These are phyloP conservation scores for Pogonocherus hispidulus DNA, from an alignment of 2,888 invertebrate species.

Conservation along the genomic window DNA sequence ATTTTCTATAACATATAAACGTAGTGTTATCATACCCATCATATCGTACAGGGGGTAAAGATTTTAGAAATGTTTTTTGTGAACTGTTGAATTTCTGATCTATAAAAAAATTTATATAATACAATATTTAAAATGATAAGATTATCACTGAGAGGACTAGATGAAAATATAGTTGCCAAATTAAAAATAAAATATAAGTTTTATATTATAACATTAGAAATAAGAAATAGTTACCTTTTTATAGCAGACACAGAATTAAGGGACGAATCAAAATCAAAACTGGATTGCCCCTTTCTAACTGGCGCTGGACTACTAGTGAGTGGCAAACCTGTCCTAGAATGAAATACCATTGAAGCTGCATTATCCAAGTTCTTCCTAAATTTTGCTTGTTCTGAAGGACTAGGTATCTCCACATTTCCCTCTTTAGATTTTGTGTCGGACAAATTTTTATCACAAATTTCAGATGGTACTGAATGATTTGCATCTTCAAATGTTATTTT, in stretches of 20 bases:
- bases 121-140: too few species aligned
- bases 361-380: constrained; percentile 83
- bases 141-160: too few species aligned
- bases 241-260: constrained; percentile 85
- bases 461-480: constrained; percentile 27
- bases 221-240: constrained; percentile 80
- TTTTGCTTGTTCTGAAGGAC: constrained; percentile 79
- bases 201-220: too few species aligned
- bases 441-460: constrained; percentile 1
- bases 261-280: constrained; percentile 88
- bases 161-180: too few species aligned
- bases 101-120: too few species aligned
- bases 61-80: too few species aligned
- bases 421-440: constrained; percentile 20
- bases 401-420: constrained; percentile 72
- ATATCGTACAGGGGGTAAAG: too few species aligned
- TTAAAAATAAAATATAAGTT: too few species aligned
- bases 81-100: too few species aligned
- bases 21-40: too few species aligned
- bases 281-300: constrained; percentile 79
- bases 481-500: constrained; percentile 62
- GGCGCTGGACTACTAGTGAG: constrained; percentile 91
- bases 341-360: constrained; percentile 88
- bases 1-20: too few species aligned
- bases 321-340: constrained; percentile 84